A percentile compares a stretch with the other conserved stretches of the same genome.
These are phyloP conservation scores for Spondyliosoma cantharus DNA, from an alignment of 2,797 vertebrate genomes.

Conservation along the genomic window DNA sequence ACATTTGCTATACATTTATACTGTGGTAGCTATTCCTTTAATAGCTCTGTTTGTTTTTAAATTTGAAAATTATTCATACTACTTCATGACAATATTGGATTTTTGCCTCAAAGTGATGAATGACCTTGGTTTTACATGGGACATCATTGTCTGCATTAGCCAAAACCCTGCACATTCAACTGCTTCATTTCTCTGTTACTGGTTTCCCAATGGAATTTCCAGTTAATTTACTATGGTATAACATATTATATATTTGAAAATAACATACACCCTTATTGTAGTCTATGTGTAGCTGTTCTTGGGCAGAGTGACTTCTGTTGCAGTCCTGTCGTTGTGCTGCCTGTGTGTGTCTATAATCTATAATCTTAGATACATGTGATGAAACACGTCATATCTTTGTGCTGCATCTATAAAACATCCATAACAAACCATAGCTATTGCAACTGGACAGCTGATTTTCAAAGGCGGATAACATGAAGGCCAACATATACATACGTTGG, in stretches of 20 bases:
- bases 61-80: background rate
- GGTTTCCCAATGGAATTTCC: background rate
- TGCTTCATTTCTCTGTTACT: background rate
- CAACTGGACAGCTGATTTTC: conserved; percentile 21
- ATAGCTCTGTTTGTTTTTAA: background rate
- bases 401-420: background rate
- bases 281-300: background rate
- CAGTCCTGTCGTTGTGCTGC: background rate
- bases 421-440: conserved; percentile 7
- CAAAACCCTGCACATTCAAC: background rate
- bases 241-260: background rate
- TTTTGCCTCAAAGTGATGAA: background rate
- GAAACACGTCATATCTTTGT: background rate
- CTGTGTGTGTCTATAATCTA: background rate
- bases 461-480: conserved; percentile 53
- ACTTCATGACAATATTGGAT: background rate
- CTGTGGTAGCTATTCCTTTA: background rate
- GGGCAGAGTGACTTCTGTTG: background rate
- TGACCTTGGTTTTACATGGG: background rate
- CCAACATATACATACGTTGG: conserved; percentile 42
- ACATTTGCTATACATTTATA: background rate
- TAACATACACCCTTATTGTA: background rate
- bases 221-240: background rate
- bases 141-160: background rate
- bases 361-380: conserved; percentile 2